Conservation (phyloP, 2,888 invertebrate species). For the Pseudolycoriella hygida region DNA sequence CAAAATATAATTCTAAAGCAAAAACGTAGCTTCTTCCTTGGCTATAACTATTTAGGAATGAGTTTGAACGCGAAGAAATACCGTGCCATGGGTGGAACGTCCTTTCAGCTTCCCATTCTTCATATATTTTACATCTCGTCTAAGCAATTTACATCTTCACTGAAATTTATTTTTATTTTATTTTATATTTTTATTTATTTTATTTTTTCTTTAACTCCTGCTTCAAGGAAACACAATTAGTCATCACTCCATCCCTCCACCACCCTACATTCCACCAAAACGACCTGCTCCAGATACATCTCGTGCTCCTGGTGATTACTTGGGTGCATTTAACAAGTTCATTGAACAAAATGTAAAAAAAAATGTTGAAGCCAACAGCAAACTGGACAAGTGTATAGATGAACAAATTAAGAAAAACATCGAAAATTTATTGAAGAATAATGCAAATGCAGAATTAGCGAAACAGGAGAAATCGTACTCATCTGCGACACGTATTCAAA, state of each 20-base stretch:
- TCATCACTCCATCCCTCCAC: constrained; percentile 6
- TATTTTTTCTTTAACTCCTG: constrained; percentile 3
- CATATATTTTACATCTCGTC: no score
- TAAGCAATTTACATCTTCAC: no score
- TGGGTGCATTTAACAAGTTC: neutral
- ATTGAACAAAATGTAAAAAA: neutral
- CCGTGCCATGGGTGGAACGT: no score
- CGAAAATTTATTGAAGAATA: neutral
- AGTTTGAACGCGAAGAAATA: no score
- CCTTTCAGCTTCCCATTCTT: no score
- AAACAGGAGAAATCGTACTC: neutral
- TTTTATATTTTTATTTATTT: neutral
- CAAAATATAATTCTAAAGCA: no score
- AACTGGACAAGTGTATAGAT: neutral
- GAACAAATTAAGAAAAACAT: neutral
- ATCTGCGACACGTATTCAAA: neutral
- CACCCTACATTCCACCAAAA: constrained; percentile 7
- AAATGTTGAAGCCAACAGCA: neutral
- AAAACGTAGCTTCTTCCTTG: no score
- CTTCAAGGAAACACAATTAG: constrained; percentile 5
- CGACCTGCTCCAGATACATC: neutral
- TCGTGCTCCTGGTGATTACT: neutral
- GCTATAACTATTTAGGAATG: no score
- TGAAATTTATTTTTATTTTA: no score
- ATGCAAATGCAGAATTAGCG: neutral